Evolutionary conservation across 2,113 vertebrate species (phyloP).

Genomic region (Nibea coibor): DNA sequence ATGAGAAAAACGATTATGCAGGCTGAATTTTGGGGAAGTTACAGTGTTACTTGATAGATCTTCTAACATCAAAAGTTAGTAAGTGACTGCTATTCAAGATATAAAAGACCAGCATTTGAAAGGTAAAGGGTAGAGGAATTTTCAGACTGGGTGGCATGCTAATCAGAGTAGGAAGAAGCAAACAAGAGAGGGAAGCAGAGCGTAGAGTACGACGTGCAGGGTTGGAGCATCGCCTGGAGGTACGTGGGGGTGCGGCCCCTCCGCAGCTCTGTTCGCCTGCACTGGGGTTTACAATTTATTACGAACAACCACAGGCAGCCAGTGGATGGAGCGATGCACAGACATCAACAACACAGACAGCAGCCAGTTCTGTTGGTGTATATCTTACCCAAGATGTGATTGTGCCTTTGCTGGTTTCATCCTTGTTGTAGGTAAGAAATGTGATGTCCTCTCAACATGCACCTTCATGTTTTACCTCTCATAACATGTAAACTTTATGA

Average conservation of each 20-base stretch:
- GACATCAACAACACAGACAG: slow-evolving; percentile 44
- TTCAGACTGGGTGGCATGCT: slow-evolving; percentile 34
- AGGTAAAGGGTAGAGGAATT: slow-evolving; percentile 44
- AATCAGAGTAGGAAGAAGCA: slow-evolving; percentile 61
- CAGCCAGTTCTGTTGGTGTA: slow-evolving; percentile 13
- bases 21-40: not conserved
- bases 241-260: slow-evolving; percentile 64
- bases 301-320: slow-evolving; percentile 64
- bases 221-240: slow-evolving; percentile 76
- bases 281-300: slow-evolving; percentile 72
- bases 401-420: too few relatives aligned
- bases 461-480: slow-evolving; percentile 4
- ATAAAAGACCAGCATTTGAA: slow-evolving; percentile 38
- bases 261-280: slow-evolving; percentile 52
- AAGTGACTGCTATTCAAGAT: slow-evolving; percentile 12
- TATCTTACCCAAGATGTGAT: slow-evolving; percentile 21
- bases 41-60: not conserved
- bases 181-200: slow-evolving; percentile 65
- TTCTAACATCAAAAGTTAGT: slow-evolving; percentile 8
- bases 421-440: not conserved
- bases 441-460: not conserved
- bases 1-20: not conserved
- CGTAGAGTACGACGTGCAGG: slow-evolving; percentile 52
- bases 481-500: slow-evolving; percentile 14
- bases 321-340: slow-evolving; percentile 50